A percentile compares a stretch with the other conserved stretches of the same genome.
These are phyloP conservation scores for Myiagra hebetior DNA, from an alignment of 2,113 vertebrate species.

Conservation along the genomic window DNA sequence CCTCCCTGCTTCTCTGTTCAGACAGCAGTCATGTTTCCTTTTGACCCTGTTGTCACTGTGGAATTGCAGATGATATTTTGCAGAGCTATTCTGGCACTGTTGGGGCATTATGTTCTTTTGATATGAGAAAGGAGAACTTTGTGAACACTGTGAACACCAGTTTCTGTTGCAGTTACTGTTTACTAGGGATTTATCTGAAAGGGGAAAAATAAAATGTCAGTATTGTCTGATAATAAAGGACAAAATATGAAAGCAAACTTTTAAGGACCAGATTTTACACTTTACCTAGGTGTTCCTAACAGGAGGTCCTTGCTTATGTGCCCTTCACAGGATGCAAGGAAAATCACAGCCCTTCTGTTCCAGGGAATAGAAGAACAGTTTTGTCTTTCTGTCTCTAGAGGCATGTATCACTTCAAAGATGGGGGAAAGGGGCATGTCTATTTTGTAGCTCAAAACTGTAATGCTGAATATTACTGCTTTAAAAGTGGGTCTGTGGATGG, in stretches of 20 bases:
- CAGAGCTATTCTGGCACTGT: background rate
- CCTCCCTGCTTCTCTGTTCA: background rate
- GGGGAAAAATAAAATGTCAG: background rate
- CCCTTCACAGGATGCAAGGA: background rate
- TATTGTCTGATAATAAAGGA: background rate
- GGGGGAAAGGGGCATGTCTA: background rate
- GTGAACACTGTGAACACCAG: background rate
- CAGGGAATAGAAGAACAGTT: background rate
- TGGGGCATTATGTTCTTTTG: background rate
- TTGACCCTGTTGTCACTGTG: background rate
- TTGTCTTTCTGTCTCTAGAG: background rate
- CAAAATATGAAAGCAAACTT: background rate
- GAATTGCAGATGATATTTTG: background rate
- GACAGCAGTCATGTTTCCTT: background rate
- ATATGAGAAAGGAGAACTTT: background rate
- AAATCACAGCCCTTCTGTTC: background rate
- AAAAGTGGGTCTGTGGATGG: background rate
- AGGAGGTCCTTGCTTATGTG: background rate
- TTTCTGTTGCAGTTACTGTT: background rate
- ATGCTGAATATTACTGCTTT: background rate
- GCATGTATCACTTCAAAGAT: background rate
- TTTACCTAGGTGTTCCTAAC: background rate
- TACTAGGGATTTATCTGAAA: background rate
- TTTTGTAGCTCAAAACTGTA: background rate
- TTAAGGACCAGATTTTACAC: background rate